phyloP scores from a whole-genome alignment of 2,888 invertebrate species.

The Dryobotodes eremita region DNA sequence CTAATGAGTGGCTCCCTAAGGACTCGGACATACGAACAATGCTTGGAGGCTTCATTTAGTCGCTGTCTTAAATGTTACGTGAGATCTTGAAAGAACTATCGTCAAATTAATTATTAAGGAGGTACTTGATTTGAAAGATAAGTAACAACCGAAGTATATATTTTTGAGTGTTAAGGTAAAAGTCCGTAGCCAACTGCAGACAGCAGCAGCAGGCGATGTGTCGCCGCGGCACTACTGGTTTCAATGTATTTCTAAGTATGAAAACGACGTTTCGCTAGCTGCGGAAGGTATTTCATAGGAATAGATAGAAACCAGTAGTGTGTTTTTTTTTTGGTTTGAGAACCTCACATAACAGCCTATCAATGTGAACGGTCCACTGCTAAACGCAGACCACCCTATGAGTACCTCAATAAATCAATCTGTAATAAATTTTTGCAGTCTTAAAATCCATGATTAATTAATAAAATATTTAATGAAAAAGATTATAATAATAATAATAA shows the following conservation, averaged over 20 bases:
- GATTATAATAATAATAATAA: too few relatives aligned
- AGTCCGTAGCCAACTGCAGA: too few relatives aligned
- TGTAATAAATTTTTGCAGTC: not conserved
- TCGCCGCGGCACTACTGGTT: too few relatives aligned
- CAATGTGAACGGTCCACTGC: not conserved
- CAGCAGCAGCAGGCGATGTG: too few relatives aligned
- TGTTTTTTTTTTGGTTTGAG: not conserved
- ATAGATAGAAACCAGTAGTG: too few relatives aligned
- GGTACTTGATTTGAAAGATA: not conserved
- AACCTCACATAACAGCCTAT: too few relatives aligned
- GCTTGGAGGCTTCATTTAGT: slow-evolving; percentile 10
- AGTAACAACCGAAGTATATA: not conserved
- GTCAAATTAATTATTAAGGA: not conserved
- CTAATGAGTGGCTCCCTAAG: slow-evolving; percentile 57
- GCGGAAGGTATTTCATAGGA: too few relatives aligned
- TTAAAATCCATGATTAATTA: not conserved
- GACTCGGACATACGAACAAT: slow-evolving; percentile 40
- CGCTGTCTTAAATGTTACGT: not conserved
- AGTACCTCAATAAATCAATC: not conserved
- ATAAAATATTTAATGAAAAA: not conserved
- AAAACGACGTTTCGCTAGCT: too few relatives aligned
- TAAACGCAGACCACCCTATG: not conserved
- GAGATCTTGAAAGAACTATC: not conserved
- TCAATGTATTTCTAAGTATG: too few relatives aligned
- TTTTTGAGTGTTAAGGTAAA: not conserved